A percentile compares a stretch with the other conserved stretches of the same genome.
Evolutionary conservation across 2,888 invertebrate genomes (phyloP).

Genomic region (Cosmopolites sordidus): DNA sequence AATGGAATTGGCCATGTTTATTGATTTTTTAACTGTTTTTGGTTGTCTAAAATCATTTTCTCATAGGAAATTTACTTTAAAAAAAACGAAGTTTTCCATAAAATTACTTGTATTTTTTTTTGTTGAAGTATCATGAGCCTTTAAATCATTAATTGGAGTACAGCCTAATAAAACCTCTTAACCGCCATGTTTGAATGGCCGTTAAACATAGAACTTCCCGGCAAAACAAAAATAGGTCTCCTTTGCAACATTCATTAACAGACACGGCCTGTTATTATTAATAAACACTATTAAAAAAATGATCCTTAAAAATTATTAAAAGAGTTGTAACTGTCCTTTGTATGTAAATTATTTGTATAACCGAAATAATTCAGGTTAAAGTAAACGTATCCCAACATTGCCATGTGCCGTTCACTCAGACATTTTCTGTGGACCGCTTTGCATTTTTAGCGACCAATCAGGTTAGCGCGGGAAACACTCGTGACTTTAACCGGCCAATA

Average conservation of each 20-base stretch:
- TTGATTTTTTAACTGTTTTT: slow-evolving; percentile 1
- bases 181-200: slow-evolving; percentile 19
- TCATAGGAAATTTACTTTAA: slow-evolving; percentile 1
- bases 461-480: slow-evolving; percentile 45
- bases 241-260: slow-evolving; percentile 19
- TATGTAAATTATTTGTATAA: too few relatives aligned
- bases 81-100: too few relatives aligned
- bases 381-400: slow-evolving; percentile 37
- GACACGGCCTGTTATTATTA: too few relatives aligned
- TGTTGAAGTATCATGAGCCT: too few relatives aligned
- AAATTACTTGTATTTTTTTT: too few relatives aligned
- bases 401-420: slow-evolving; percentile 38
- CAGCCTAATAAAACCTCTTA: neutral
- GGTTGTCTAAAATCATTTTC: neutral
- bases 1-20: slow-evolving; percentile 32
- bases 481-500: slow-evolving; percentile 45
- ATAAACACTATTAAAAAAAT: slow-evolving; percentile 28
- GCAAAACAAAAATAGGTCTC: slow-evolving; percentile 32
- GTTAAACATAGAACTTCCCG: slow-evolving; percentile 33
- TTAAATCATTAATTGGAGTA: too few relatives aligned
- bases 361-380: slow-evolving; percentile 36
- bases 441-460: slow-evolving; percentile 40
- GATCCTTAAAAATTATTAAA: slow-evolving; percentile 28
- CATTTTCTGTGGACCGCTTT: slow-evolving; percentile 26
- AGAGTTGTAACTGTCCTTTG: slow-evolving; percentile 26